phyloP scores from a whole-genome alignment of 35 echinoderm and acorn worm genomes.

The Apostichopus japonicus region DNA sequence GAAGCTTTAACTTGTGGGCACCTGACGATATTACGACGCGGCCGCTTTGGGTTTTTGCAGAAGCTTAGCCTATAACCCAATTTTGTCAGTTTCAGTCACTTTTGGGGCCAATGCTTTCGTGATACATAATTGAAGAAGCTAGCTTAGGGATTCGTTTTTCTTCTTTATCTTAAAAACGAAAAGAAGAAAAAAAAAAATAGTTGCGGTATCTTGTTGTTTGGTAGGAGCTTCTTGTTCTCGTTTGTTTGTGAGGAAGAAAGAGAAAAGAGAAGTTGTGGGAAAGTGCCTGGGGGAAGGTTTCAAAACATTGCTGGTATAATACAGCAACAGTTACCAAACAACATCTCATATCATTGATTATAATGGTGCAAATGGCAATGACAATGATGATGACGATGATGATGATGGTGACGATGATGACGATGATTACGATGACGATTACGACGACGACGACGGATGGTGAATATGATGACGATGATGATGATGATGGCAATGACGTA shows the following conservation, averaged over 20 bases:
- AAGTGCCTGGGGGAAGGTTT: neutral
- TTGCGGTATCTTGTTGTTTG: neutral
- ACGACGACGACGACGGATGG: no score
- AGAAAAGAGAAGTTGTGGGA: neutral
- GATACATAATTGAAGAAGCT: slow-evolving; percentile 10
- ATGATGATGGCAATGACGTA: no score
- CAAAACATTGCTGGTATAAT: neutral
- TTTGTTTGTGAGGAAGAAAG: neutral
- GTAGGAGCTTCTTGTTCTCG: neutral
- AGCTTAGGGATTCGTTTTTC: slow-evolving; percentile 6
- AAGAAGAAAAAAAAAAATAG: neutral
- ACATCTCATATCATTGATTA: no score
- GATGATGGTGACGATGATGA: no score
- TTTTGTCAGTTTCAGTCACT: slow-evolving; percentile 23
- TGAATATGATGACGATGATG: no score
- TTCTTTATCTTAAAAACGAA: neutral
- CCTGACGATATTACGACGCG: slow-evolving; percentile 13
- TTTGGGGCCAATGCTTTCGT: slow-evolving; percentile 40
- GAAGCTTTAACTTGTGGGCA: slow-evolving; percentile 9
- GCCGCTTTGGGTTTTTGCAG: neutral
- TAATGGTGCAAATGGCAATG: no score
- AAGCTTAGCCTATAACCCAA: slow-evolving; percentile 17
- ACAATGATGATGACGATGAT: no score
- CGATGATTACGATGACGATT: no score
- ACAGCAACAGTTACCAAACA: neutral